Conservation (phyloP, 2,797 vertebrate genomes). For the Holocentrus rufus region DNA sequence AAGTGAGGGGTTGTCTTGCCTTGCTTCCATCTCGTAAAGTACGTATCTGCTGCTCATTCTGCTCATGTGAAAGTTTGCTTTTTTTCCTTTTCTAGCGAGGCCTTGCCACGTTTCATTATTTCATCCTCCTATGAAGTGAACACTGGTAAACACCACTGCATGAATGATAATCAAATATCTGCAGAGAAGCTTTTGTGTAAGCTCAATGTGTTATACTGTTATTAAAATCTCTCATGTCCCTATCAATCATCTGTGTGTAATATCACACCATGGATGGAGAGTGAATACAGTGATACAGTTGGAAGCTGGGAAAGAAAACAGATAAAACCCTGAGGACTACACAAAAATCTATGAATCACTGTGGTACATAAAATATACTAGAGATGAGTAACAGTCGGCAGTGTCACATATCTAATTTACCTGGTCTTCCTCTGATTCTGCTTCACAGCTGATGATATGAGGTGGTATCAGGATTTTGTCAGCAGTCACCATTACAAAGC, state of each 20-base stretch:
- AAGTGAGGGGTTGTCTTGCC: constrained; percentile 43
- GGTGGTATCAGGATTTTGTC: constrained; percentile 43
- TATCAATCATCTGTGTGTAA: constrained; percentile 27
- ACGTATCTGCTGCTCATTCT: constrained; percentile 33
- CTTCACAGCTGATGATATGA: constrained; percentile 46
- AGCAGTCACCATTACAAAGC: constrained; percentile 39
- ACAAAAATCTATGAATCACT: constrained; percentile 29
- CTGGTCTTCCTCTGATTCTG: constrained; percentile 19
- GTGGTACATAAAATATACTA: constrained; percentile 19
- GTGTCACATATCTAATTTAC: constrained; percentile 31
- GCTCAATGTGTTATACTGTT: no score
- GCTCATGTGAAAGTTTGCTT: constrained; percentile 33
- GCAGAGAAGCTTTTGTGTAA: constrained; percentile 12
- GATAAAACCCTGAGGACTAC: constrained; percentile 14
- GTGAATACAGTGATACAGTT: neutral
- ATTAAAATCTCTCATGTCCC: neutral
- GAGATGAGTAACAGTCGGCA: constrained; percentile 42
- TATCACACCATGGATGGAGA: neutral
- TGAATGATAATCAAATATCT: constrained; percentile 55
- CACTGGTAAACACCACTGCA: constrained; percentile 46
- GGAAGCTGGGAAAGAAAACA: constrained; percentile 5
- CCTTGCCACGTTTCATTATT: constrained; percentile 45
- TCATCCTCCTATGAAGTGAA: constrained; percentile 25
- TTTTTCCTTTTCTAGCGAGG: constrained; percentile 15
- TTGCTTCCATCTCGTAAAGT: constrained; percentile 32